Evolutionary conservation across 2,797 vertebrate genomes (phyloP).

Genomic region (Aldrovandia affinis): DNA sequence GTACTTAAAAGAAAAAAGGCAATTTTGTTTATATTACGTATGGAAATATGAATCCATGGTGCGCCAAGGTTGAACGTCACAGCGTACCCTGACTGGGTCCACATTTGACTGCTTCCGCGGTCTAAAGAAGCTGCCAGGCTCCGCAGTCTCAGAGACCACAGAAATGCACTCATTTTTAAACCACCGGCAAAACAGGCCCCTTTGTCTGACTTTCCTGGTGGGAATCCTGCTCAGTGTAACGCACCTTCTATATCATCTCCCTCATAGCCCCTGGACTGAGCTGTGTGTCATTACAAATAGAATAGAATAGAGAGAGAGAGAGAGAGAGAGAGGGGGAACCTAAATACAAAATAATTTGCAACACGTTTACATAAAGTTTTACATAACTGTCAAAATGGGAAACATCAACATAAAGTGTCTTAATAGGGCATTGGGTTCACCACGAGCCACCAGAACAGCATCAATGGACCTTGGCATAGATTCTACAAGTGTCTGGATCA

Average conservation of each 20-base stretch:
- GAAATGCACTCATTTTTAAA: slow-evolving; percentile 15
- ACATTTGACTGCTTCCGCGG: not conserved
- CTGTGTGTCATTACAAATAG: not conserved
- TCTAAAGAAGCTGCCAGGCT: not conserved
- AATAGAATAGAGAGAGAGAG: not conserved
- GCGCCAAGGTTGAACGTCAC: not conserved
- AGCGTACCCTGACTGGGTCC: not conserved
- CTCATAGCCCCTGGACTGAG: not conserved
- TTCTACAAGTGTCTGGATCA: too few species aligned
- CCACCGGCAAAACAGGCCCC: not conserved
- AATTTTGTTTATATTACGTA: not conserved
- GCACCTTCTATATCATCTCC: not conserved
- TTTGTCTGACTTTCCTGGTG: not conserved
- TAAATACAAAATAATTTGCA: too few species aligned
- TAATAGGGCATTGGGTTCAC: too few species aligned
- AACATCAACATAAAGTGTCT: too few species aligned
- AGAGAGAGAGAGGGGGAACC: too few species aligned
- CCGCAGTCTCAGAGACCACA: slow-evolving; percentile 13
- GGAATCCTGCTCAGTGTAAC: not conserved
- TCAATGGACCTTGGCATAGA: too few species aligned
- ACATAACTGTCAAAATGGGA: too few species aligned
- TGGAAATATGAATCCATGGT: not conserved
- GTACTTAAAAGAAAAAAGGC: not conserved
- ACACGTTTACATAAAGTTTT: too few species aligned
- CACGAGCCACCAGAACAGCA: too few species aligned